phyloP scores from a whole-genome alignment of 1,140 invertebrate species.

The Zaprionus kolodkinae region DNA sequence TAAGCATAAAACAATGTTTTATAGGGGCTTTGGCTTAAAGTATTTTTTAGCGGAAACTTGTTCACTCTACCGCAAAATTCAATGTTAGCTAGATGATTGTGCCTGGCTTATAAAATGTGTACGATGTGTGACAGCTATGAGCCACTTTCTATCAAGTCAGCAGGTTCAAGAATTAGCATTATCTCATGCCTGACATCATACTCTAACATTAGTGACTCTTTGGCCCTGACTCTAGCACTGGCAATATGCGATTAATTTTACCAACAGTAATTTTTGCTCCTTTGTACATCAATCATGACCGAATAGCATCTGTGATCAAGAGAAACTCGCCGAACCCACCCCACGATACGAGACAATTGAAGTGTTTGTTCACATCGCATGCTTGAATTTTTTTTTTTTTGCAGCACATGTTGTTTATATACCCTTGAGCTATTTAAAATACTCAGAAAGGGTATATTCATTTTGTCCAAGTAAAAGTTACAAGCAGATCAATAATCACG shows the following conservation, averaged over 20 bases:
- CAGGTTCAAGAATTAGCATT: background rate
- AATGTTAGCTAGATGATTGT: background rate
- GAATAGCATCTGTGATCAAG: slow-evolving; percentile 9
- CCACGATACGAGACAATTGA: background rate
- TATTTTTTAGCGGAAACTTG: background rate
- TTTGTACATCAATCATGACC: slow-evolving; percentile 33
- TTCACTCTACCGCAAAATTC: background rate
- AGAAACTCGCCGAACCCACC: background rate
- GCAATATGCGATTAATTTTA: slow-evolving; percentile 8
- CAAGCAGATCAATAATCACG: too few relatives aligned
- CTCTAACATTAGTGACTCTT: background rate
- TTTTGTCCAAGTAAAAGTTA: too few relatives aligned
- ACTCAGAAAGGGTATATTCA: too few relatives aligned
- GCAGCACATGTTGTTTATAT: background rate
- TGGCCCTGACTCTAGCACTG: background rate
- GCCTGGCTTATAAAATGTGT: background rate
- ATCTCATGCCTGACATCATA: slow-evolving; percentile 28
- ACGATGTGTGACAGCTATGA: background rate
- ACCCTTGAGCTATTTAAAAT: background rate
- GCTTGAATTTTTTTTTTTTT: background rate
- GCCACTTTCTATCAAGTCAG: slow-evolving; percentile 3
- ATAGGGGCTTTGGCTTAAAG: background rate
- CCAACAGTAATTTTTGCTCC: slow-evolving; percentile 22
- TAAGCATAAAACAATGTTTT: background rate
- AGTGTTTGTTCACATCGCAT: background rate